Evolutionary conservation across 2,113 vertebrate species (phyloP).

Genomic region (Ursus arctos): DNA sequence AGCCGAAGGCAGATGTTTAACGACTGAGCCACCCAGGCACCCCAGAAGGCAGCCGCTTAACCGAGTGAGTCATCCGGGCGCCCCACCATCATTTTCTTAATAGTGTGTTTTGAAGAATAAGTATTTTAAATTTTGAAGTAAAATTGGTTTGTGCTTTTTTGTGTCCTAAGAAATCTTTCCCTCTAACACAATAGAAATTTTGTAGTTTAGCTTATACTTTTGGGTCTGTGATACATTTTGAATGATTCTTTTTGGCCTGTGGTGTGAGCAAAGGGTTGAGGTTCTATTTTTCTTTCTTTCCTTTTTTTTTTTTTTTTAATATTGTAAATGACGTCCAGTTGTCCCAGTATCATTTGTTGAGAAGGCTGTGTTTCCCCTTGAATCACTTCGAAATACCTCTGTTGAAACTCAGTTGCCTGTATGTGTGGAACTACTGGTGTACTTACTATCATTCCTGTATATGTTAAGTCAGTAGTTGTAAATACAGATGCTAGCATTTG

Average conservation of each 20-base stretch:
- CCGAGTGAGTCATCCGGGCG: no score
- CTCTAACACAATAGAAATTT: background rate
- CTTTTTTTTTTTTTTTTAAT: background rate
- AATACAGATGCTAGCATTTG: background rate
- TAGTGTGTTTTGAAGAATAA: background rate
- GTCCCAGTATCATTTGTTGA: background rate
- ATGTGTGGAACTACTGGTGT: background rate
- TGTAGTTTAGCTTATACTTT: background rate
- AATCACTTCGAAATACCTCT: background rate
- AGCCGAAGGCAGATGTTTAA: no score
- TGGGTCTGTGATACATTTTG: background rate
- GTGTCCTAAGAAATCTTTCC: background rate
- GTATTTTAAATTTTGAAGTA: conserved; percentile 16
- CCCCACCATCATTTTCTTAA: background rate
- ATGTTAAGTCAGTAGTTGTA: background rate
- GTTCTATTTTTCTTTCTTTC: background rate
- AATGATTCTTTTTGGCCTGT: background rate
- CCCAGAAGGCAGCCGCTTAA: no score
- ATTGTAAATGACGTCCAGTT: background rate
- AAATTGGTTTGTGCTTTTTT: background rate
- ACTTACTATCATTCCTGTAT: background rate
- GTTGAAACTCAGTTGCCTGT: background rate
- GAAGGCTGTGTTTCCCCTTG: background rate
- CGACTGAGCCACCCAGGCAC: no score
- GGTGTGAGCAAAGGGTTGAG: background rate